Base-by-base conservation (phyloP, 2,113 vertebrate species). In the Sylvia atricapilla region DNA sequence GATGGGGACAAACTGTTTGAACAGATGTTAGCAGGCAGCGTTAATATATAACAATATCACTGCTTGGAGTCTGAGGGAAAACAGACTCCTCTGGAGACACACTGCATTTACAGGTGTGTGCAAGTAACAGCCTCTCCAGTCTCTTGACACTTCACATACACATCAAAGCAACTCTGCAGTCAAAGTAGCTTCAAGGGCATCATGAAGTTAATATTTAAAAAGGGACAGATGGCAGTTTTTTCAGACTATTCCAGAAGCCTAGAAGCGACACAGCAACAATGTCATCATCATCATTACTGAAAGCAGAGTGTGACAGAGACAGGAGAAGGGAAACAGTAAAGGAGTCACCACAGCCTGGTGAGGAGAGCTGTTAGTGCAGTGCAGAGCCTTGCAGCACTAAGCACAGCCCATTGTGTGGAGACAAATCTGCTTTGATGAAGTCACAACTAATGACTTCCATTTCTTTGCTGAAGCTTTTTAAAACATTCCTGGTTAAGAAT, bases 161-260 rank as follows among this genome's bases (percentile, higher is more conserved):
- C 64, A 93, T 77, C 76, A 89, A 87, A 95, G 86, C 68, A 33
- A 33, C 77, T 64, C 73, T 25, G 80, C 68, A 90, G 80, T 60
- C 82, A 68, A 89, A 92, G 75, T 1, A 49, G 52, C 62, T 92
- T 78, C 91, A 84, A 87, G 83, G 90, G 56, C 79, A 35, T 84
- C 59, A 25, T 15, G 60, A 89, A 95, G 69, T 92, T 94, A 96
- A 91, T 94, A 87, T 92, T 95, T 94, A 52, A 97, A 90, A 84
- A 93, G 79, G 82, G 70, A 87, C 55, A 94, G 80, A 89, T 23
- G 4, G 66, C 28, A 89, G 77, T n/a, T 78, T 94, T 83, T 80
- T 46, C 88, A 94, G 90, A 88, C 70, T 95, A 35, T 66, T 92
- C 77, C n/a, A 90, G 91, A 90, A 89, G 60, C 59, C 63, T 25